These are phyloP conservation scores for Papilio polyxenes DNA, from an alignment of 1,140 invertebrate species.

Conservation along the genomic window DNA sequence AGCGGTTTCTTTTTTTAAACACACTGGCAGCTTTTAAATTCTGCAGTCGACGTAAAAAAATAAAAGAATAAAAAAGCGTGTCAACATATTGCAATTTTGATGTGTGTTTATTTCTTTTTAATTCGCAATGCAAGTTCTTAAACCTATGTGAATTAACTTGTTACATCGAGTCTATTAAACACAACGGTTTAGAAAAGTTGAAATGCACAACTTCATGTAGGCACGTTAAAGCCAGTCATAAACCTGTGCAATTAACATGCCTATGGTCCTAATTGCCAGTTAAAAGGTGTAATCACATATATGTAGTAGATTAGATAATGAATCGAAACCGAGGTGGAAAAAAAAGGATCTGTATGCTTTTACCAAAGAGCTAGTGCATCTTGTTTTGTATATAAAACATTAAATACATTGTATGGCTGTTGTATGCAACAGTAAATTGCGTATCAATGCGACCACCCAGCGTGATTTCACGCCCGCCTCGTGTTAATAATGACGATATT, in stretches of 20 bases:
- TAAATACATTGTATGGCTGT: not conserved
- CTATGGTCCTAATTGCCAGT: not conserved
- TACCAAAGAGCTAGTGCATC: not conserved
- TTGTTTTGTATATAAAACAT: not conserved
- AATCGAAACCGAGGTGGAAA: not conserved
- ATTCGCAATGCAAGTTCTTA: not conserved
- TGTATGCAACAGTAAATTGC: conserved; percentile 50
- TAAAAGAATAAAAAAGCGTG: not conserved
- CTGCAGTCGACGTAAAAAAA: conserved; percentile 22
- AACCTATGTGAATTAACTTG: not conserved
- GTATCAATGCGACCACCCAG: conserved; percentile 57
- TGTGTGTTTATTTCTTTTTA: not conserved
- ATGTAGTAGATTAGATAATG: too few relatives aligned
- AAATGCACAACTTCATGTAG: not conserved
- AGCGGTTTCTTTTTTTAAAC: conserved; percentile 5
- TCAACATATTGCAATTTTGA: not conserved
- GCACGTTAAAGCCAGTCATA: too few relatives aligned
- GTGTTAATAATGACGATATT: conserved; percentile 56
- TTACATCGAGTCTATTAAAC: not conserved
- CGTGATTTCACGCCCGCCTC: conserved; percentile 58
- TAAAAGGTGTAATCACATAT: too few relatives aligned
- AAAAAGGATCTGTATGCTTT: not conserved
- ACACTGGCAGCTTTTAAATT: conserved; percentile 30
- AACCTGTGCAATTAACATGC: too few relatives aligned
- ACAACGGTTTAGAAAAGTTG: not conserved